Evolutionary conservation across 2,113 vertebrate genomes (phyloP), one percentile per base, ranked within the genome.

Genomic region (Sylvietta virens): DNA sequence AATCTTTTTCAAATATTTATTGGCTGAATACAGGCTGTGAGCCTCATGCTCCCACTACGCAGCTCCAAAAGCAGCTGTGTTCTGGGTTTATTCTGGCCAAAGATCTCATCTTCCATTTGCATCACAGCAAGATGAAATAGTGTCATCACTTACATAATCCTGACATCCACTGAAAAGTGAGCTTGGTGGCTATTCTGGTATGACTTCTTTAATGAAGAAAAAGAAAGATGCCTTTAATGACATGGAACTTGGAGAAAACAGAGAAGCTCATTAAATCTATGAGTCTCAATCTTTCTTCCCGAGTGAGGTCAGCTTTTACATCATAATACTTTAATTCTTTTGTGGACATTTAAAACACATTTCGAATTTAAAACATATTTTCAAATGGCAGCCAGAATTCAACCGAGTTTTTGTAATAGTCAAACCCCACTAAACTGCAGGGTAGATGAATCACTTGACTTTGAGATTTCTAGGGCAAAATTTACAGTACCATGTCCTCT

Each of bases 41-140:
- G 27, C 28, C n/a, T 78, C 48, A 28, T 0, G 0, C 15, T 87
- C 27, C 3, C 1, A 1, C 50, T 22, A 15, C 0, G 0, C 51
- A 74, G 35, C 57, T 74, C 51, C 65, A 87, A 40, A 78, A 79
- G 56, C 65, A 65, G 58, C 11, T 11, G 3, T 15, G 15, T 71
- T 87, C 54, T 48, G 23, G 9, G 5, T 72, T 89, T 88, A 22
- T 13, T 67, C 48, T 37, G 40, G 64, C 81, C 27, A 60, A 74
- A 40, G 56, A 79, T 71, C 70, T 79, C 51, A 54, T 56, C 65
- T 74, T 60, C 53, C 37, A 31, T 71, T 62, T 74, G 37, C 4
- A 5, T 60, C 57, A 44, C 31, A 44, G 90, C 16, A 54, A 79
- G n/a, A 71, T 56, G 44, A 87, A 84, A 60, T 14, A 5, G 4